These are phyloP conservation scores for Decapterus maruadsi DNA, from an alignment of 2,797 vertebrate genomes.

Conservation along the genomic window DNA sequence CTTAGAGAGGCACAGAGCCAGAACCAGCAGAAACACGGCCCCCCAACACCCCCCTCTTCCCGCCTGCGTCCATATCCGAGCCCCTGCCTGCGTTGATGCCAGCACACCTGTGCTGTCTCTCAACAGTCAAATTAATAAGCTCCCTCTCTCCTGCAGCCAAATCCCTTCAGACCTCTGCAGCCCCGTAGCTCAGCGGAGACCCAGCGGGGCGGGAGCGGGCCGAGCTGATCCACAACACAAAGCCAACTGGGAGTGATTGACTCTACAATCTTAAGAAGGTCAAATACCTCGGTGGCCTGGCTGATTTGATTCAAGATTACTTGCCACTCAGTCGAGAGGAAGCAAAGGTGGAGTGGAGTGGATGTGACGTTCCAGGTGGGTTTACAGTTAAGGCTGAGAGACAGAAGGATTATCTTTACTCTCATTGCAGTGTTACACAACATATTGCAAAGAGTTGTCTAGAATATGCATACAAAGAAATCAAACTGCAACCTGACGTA, in stretches of 20 bases:
- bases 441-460: not conserved
- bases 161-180: conserved; percentile 40
- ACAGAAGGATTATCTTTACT: conserved; percentile 9
- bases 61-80: conserved; percentile 4
- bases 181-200: conserved; percentile 18
- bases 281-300: conserved; percentile 42
- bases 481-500: not conserved
- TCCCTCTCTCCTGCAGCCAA: conserved; percentile 32
- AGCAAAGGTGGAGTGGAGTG: conserved; percentile 21
- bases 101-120: conserved; percentile 76
- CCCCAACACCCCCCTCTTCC: not conserved
- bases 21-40: conserved; percentile 7
- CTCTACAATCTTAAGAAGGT: conserved; percentile 43
- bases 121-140: conserved; percentile 65
- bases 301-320: conserved; percentile 44
- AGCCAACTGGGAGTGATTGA: conserved; percentile 48
- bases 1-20: conserved; percentile 32
- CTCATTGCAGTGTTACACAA: conserved; percentile 27
- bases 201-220: conserved; percentile 24
- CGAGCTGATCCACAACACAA: conserved; percentile 32
- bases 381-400: not conserved
- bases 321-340: conserved; percentile 38
- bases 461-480: not conserved
- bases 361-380: not conserved
- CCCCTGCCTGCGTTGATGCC: conserved; percentile 34